Conservation (phyloP, 2,113 vertebrate species). For the Melanostigma gelatinosum region DNA sequence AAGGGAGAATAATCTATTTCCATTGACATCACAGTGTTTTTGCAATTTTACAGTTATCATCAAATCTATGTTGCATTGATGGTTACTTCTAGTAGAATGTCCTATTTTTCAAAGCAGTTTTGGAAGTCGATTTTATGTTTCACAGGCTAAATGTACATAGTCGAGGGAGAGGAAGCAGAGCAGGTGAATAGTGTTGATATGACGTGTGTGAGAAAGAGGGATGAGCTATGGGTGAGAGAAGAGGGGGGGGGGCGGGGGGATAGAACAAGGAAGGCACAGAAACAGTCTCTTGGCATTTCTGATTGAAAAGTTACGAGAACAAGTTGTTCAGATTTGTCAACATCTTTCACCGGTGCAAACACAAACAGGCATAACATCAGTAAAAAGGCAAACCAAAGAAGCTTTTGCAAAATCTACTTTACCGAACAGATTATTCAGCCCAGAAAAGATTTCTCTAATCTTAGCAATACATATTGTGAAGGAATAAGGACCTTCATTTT, state of each 20-base stretch:
- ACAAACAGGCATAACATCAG: background rate
- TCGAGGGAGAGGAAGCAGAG: slow-evolving; percentile 6
- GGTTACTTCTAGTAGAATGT: background rate
- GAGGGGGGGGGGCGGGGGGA: background rate
- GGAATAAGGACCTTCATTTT: background rate
- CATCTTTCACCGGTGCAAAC: slow-evolving; percentile 10
- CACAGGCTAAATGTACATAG: slow-evolving; percentile 7
- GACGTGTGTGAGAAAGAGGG: slow-evolving; percentile 9
- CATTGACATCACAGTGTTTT: slow-evolving; percentile 37
- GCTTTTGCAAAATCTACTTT: background rate
- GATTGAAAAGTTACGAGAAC: slow-evolving; percentile 24
- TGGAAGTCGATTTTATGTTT: slow-evolving; percentile 21
- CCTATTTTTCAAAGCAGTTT: background rate
- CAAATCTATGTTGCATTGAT: slow-evolving; percentile 18
- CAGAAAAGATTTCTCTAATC: background rate
- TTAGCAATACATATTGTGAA: background rate
- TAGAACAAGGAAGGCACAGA: slow-evolving; percentile 9
- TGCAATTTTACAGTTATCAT: slow-evolving; percentile 17
- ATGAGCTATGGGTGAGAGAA: slow-evolving; percentile 7
- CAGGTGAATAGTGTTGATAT: background rate
- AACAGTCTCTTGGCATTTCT: slow-evolving; percentile 19
- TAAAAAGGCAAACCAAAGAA: background rate
- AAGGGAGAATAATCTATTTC: slow-evolving; percentile 22
- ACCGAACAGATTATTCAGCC: background rate
- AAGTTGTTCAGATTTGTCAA: slow-evolving; percentile 6